A percentile compares a stretch with the other conserved stretches of the same genome.
Conservation (phyloP, 2,113 vertebrate species). For the Hyaena hyaena region DNA sequence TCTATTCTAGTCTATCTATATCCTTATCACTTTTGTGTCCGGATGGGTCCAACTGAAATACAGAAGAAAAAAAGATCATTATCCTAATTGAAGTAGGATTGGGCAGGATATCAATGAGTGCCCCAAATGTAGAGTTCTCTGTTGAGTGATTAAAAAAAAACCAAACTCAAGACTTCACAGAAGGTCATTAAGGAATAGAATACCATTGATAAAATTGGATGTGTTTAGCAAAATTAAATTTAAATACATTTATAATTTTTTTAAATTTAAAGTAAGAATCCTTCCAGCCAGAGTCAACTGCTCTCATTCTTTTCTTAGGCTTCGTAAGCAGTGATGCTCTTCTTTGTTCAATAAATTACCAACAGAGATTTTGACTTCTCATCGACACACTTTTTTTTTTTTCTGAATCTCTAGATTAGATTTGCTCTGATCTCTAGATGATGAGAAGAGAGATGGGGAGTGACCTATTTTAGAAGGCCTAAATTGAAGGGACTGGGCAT, state of each 20-base stretch:
- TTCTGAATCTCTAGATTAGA: not conserved
- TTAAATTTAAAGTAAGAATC: not conserved
- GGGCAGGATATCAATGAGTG: not conserved
- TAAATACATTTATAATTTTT: not conserved
- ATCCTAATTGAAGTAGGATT: not conserved
- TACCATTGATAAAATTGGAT: not conserved
- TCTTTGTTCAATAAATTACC: constrained; percentile 6
- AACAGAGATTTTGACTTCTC: not conserved
- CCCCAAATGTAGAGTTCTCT: constrained; percentile 19
- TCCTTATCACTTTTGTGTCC: not conserved
- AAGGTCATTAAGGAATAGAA: not conserved
- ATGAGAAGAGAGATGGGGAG: not conserved
- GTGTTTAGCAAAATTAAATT: constrained; percentile 26
- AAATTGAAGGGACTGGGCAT: not conserved
- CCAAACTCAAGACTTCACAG: not conserved
- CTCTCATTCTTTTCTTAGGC: not conserved
- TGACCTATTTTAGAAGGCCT: not conserved
- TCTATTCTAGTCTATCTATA: not conserved
- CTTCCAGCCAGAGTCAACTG: not conserved
- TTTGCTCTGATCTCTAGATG: not conserved
- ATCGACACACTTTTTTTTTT: not conserved
- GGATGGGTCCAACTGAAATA: not conserved
- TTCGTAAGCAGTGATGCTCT: not conserved
- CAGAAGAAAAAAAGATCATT: not conserved
- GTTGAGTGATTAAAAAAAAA: not conserved